phyloP scores from a whole-genome alignment of 2,888 invertebrate species.

The Apocheima hispidaria region DNA sequence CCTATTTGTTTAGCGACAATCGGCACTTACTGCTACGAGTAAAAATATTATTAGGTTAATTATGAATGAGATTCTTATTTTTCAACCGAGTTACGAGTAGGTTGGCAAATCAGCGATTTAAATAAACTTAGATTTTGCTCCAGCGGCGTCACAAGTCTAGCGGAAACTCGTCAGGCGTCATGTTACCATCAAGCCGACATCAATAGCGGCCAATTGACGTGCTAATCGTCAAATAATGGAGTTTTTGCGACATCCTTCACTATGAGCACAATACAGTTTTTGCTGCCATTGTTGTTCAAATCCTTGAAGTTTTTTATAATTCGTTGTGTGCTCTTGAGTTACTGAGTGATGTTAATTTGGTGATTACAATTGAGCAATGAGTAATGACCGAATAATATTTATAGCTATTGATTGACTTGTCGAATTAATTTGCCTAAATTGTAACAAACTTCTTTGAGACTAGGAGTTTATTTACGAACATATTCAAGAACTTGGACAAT shows the following conservation, averaged over 20 bases:
- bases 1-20: no score
- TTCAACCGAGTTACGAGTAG: neutral
- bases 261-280: slow-evolving; percentile 35
- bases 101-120: neutral
- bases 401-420: no score
- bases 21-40: no score
- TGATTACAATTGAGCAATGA: neutral
- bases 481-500: no score
- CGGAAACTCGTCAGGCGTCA: slow-evolving; percentile 49
- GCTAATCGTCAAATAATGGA: slow-evolving; percentile 56
- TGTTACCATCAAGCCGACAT: slow-evolving; percentile 55
- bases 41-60: no score
- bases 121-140: neutral
- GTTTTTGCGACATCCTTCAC: slow-evolving; percentile 50
- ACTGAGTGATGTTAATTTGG: neutral
- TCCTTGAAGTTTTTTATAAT: neutral
- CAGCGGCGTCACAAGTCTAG: neutral
- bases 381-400: no score
- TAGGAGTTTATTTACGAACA: no score
- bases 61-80: neutral
- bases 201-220: slow-evolving; percentile 75
- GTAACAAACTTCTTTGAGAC: no score
- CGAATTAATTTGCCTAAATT: no score
- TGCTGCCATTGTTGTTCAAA: slow-evolving; percentile 22
- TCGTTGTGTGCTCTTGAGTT: no score